phyloP scores from a whole-genome alignment of 2,888 invertebrate species.

The Chloroclysta siterata region DNA sequence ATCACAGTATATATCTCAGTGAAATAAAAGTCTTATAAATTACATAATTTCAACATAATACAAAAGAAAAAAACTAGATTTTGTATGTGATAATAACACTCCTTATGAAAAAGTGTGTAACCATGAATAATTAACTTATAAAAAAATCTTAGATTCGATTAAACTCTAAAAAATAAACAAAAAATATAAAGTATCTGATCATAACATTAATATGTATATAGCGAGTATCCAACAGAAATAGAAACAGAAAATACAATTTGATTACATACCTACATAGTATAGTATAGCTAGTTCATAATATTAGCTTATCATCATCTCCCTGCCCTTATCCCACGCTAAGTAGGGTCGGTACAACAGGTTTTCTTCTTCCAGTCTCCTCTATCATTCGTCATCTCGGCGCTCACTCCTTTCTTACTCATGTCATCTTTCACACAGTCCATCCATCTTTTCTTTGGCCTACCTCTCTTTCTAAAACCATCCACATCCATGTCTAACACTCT shows the following conservation, averaged over 20 bases:
- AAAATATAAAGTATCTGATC: neutral
- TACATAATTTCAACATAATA: constrained; percentile 18
- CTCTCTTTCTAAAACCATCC: too few species aligned
- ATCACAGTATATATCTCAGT: constrained; percentile 32
- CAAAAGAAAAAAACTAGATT: constrained; percentile 7
- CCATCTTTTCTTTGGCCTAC: too few species aligned
- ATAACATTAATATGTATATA: neutral
- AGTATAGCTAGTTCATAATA: too few species aligned
- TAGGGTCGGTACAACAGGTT: too few species aligned
- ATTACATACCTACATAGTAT: too few species aligned
- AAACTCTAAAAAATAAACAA: neutral
- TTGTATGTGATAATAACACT: neutral
- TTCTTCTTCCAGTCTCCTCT: too few species aligned
- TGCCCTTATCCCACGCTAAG: too few species aligned
- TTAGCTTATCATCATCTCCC: too few species aligned
- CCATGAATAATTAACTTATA: neutral
- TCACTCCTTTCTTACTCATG: too few species aligned
- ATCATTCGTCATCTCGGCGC: too few species aligned
- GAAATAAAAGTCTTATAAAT: constrained; percentile 11
- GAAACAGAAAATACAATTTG: neutral
- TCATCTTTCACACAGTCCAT: too few species aligned
- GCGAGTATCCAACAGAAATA: neutral
- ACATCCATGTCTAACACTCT: too few species aligned
- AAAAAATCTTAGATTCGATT: neutral
- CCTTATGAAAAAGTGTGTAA: neutral